A percentile compares a stretch with the other conserved stretches of the same genome.
phyloP scores from a whole-genome alignment of 2,113 vertebrate species.

The Morone chrysops region DNA sequence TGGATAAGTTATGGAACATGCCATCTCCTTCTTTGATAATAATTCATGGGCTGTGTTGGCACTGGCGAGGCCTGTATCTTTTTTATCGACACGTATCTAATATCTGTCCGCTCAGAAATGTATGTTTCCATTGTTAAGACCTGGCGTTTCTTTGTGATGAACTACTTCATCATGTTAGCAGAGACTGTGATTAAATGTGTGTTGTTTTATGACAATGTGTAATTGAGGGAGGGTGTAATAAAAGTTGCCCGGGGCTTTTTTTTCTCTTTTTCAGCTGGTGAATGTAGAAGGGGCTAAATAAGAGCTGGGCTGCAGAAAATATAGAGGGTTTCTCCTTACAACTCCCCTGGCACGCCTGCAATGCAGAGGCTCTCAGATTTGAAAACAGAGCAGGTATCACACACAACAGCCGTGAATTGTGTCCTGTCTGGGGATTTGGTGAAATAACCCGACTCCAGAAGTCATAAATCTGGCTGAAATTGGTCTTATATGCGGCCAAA shows the following conservation, averaged over 20 bases:
- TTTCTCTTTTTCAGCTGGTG: slow-evolving; percentile 20
- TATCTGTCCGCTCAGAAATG: slow-evolving; percentile 58
- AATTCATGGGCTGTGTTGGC: slow-evolving; percentile 45
- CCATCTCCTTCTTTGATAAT: slow-evolving; percentile 28
- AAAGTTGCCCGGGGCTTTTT: slow-evolving; percentile 72
- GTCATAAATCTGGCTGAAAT: slow-evolving; percentile 82
- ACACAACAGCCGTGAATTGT: slow-evolving; percentile 70
- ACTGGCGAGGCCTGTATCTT: slow-evolving; percentile 46
- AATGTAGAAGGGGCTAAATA: slow-evolving; percentile 58
- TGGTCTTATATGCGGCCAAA: slow-evolving; percentile 75
- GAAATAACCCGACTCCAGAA: slow-evolving; percentile 72
- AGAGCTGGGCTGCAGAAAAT: slow-evolving; percentile 62
- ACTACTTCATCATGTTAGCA: slow-evolving; percentile 72
- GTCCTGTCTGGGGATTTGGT: slow-evolving; percentile 73
- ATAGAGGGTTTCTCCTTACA: slow-evolving; percentile 68
- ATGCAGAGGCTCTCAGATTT: slow-evolving; percentile 49
- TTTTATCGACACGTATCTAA: slow-evolving; percentile 70
- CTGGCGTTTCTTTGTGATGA: slow-evolving; percentile 60
- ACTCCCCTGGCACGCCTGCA: slow-evolving; percentile 67
- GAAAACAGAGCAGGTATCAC: slow-evolving; percentile 71
- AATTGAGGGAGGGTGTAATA: slow-evolving; percentile 73
- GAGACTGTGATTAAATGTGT: slow-evolving; percentile 76
- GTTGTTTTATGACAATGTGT: slow-evolving; percentile 77
- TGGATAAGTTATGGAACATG: slow-evolving; percentile 64
- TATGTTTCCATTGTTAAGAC: slow-evolving; percentile 57